These are phyloP conservation scores for Blastobasis adustella DNA, from an alignment of 2,888 invertebrate genomes.

Conservation along the genomic window DNA sequence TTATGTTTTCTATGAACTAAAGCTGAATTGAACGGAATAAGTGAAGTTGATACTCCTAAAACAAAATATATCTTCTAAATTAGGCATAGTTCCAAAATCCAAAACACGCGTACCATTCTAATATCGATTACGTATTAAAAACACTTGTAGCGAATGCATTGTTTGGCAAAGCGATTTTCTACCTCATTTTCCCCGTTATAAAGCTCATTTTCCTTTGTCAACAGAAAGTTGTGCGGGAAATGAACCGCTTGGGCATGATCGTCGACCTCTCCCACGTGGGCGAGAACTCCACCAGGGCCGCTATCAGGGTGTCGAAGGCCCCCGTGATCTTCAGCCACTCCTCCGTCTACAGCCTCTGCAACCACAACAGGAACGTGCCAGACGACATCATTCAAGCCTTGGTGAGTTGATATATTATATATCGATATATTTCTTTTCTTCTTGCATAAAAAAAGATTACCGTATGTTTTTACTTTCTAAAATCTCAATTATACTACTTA, in stretches of 20 bases:
- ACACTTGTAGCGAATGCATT: not conserved
- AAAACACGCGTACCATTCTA: not conserved
- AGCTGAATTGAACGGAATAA: no score
- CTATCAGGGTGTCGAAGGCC: constrained; percentile 77
- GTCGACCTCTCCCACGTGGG: constrained; percentile 84
- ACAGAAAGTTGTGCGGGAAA: constrained; percentile 82
- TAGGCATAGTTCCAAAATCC: no score
- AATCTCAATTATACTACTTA: no score
- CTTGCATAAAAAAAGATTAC: no score
- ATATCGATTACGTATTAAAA: not conserved
- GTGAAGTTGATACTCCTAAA: no score
- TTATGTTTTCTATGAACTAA: no score
- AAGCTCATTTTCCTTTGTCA: constrained; percentile 20
- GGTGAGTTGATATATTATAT: constrained; percentile 59
- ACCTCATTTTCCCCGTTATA: not conserved
- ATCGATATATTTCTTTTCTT: no score
- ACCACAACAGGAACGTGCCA: constrained; percentile 81
- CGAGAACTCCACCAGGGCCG: constrained; percentile 80
- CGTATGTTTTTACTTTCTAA: no score
- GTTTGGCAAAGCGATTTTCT: not conserved
- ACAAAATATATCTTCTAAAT: no score
- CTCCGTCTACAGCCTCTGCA: constrained; percentile 81
- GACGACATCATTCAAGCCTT: constrained; percentile 77
- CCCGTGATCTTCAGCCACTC: constrained; percentile 87
- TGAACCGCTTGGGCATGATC: constrained; percentile 87